Base-by-base conservation (phyloP, 2,888 invertebrate species). In the Microctonus brassicae region DNA sequence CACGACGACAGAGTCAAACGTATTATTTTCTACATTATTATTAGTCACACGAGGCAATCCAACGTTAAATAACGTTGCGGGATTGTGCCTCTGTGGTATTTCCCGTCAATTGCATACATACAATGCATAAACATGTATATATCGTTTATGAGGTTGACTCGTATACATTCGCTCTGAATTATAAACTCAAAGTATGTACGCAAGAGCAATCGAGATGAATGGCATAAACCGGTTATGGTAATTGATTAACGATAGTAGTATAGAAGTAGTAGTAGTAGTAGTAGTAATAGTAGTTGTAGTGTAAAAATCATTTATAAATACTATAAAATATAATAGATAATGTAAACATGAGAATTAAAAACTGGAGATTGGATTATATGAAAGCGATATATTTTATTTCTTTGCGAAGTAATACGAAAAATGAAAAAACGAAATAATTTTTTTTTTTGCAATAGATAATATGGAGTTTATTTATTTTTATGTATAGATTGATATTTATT, bases 21-120 rank as follows among this genome's bases (percentile, higher is more conserved):
- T 63, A 63, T 63, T n/a, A 63, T 63, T 63, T 47, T 47, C 63
- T 20, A 63, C 47, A 29, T 42, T 24, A 63, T 42, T 29, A 63
- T 61, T 61, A 61, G 22, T 39, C 61, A 61, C 61, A 39, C 34
- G 36, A 36, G 47, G 33, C 61, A 34, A 11, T 63, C 47, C 42
- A 55, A 66, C 39, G 42, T 47, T 60, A 26, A 53, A 55, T 24
- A 17, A 58, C 60, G 67, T 68, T 47, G 47, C 57, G 67, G 67
- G 47, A 33, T 39, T 68, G 67, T 68, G 67, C 42, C 22, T 47
- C 34, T 13, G 47, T 52, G 67, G 67, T 68, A 68, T 68, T 68
- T 68, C 60, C 67, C 67, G 60, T 68, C 47, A 57, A 58, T 58
- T 60, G 39, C 24, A 62, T 42, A 33, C 26, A 34, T 36, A 57